Conservation (phyloP, 2,113 vertebrate genomes). For the Phylloscopus whistleri region DNA sequence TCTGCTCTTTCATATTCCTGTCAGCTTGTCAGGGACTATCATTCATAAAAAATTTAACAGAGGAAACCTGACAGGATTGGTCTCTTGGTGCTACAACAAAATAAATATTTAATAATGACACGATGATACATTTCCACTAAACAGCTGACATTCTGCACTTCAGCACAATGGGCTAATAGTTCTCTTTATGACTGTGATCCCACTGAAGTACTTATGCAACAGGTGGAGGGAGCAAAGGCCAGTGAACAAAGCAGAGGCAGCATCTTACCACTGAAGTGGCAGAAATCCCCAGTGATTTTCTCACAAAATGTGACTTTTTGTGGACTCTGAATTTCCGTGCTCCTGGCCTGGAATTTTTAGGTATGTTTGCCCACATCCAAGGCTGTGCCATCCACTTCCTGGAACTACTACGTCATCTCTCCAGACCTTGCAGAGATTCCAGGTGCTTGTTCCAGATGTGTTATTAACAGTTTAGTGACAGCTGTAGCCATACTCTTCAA, state of each 20-base stretch:
- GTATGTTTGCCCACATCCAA: background rate
- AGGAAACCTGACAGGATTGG: conserved; percentile 8
- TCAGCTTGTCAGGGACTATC: conserved; percentile 2
- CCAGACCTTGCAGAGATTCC: background rate
- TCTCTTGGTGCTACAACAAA: background rate
- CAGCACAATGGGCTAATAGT: background rate
- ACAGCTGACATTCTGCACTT: background rate
- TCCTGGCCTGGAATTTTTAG: background rate
- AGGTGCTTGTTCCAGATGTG: background rate
- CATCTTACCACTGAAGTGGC: background rate
- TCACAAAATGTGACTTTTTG: background rate
- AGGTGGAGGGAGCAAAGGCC: background rate
- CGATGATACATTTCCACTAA: conserved; percentile 20
- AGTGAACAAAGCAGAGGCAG: background rate
- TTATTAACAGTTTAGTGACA: background rate
- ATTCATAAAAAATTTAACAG: conserved; percentile 1
- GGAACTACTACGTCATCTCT: background rate
- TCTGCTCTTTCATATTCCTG: background rate
- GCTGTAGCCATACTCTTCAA: background rate
- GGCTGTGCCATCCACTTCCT: background rate
- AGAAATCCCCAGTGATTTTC: background rate
- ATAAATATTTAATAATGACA: conserved; percentile 47
- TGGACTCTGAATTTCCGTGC: background rate
- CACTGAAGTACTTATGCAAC: background rate
- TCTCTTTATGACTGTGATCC: background rate